A percentile compares a stretch with the other conserved stretches of the same genome.
phyloP scores from a whole-genome alignment of 2,797 vertebrate species.

The Margarornis squamiger region DNA sequence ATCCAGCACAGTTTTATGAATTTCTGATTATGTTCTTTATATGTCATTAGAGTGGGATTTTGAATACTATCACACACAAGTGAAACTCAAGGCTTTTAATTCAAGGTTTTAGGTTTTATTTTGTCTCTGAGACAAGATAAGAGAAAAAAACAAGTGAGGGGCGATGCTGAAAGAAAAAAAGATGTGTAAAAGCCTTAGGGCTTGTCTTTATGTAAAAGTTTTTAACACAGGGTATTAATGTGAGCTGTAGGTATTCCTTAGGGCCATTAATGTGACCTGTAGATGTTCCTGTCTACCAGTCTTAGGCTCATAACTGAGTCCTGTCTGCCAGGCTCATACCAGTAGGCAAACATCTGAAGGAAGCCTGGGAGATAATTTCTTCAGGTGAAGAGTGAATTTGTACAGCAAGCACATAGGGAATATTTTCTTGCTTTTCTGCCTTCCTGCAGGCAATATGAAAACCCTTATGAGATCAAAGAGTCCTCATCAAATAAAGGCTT shows the following conservation, averaged over 20 bases:
- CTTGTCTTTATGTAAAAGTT: background rate
- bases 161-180: background rate
- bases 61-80: background rate
- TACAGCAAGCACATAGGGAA: background rate
- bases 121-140: background rate
- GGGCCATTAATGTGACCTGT: background rate
- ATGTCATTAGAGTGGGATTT: background rate
- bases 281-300: background rate
- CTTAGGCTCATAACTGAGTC: background rate
- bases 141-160: background rate
- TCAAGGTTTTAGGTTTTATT: background rate
- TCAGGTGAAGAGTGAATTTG: background rate
- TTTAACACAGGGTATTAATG: background rate
- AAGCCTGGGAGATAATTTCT: background rate
- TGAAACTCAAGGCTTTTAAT: background rate
- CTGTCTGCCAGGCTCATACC: background rate
- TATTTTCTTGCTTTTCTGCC: background rate
- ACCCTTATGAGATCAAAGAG: background rate
- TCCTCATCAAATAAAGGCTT: background rate
- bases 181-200: background rate
- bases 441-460: background rate
- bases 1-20: background rate
- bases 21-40: background rate
- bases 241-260: background rate
- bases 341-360: background rate